Evolutionary conservation across 53 echinoderm and acorn worm genomes (phyloP).

Genomic region (Luidia sarsii): DNA sequence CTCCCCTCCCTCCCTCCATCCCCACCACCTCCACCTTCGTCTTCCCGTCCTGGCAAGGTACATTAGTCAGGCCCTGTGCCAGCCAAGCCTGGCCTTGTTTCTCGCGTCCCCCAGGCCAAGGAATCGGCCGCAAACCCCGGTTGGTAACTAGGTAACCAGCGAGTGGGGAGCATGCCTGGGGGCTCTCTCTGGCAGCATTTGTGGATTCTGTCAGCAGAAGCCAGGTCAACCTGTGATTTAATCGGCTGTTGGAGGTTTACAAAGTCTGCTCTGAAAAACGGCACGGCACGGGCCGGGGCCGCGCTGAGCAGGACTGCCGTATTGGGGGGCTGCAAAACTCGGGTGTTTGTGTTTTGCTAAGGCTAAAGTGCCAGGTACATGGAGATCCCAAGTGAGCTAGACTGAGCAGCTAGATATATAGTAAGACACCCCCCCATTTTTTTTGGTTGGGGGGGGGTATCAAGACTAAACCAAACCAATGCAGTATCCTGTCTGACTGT

Average conservation of each 20-base stretch:
- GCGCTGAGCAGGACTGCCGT: no score
- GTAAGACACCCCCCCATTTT: no score
- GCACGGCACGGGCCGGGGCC: neutral
- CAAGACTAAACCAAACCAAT: no score
- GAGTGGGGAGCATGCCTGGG: slow-evolving; percentile 1
- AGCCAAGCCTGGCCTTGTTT: slow-evolving; percentile 37
- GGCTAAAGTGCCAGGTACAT: slow-evolving; percentile 2
- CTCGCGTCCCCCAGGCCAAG: slow-evolving; percentile 18
- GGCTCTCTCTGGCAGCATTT: neutral
- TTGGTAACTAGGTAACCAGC: slow-evolving; percentile 49
- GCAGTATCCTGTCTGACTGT: no score
- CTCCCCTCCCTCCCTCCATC: no score
- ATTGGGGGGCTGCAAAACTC: neutral
- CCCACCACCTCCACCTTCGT: no score
- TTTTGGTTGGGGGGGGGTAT: no score
- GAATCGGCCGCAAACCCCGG: slow-evolving; percentile 2
- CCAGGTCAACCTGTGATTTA: slow-evolving; percentile 39
- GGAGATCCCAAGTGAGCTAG: neutral
- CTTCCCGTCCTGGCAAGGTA: no score
- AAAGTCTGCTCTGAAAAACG: slow-evolving; percentile 14
- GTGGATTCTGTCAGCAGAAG: slow-evolving; percentile 2
- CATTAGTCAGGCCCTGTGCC: neutral
- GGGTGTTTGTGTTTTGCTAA: slow-evolving; percentile 39
- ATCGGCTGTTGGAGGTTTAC: slow-evolving; percentile 8
- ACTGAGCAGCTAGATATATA: no score